These are phyloP conservation scores for Brenthis ino DNA, from an alignment of 2,888 invertebrate genomes.

Conservation along the genomic window DNA sequence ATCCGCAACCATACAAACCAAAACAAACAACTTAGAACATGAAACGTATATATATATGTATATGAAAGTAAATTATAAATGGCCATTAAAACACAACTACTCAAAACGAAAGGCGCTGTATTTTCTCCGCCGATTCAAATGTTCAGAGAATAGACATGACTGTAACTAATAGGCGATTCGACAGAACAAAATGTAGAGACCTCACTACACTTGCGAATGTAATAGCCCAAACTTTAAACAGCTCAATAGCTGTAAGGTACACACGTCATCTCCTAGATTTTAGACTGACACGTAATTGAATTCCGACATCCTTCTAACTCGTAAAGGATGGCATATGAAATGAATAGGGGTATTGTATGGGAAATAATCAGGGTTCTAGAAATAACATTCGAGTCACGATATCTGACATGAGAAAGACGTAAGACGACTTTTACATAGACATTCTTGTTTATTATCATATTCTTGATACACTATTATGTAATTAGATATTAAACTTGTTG, in stretches of 20 bases:
- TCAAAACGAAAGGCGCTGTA: conserved; percentile 1
- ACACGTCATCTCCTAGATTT: conserved; percentile 34
- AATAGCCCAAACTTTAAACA: conserved; percentile 8
- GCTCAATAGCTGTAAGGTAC: conserved; percentile 35
- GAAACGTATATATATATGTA: too few relatives aligned
- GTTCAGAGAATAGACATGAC: conserved; percentile 18
- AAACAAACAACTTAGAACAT: too few relatives aligned
- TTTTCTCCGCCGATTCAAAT: conserved; percentile 18
- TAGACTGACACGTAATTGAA: conserved; percentile 50
- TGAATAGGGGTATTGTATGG: conserved; percentile 38
- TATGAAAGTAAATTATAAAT: background rate
- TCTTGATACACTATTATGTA: background rate
- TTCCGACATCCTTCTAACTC: conserved; percentile 36
- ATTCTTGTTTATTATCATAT: background rate
- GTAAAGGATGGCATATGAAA: conserved; percentile 34
- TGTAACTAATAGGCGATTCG: conserved; percentile 8
- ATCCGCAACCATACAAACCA: too few relatives aligned
- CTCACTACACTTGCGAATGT: conserved; percentile 14
- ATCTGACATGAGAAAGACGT: conserved; percentile 14
- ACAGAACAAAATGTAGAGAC: conserved; percentile 11
- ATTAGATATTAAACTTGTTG: background rate
- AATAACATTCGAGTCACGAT: conserved; percentile 28
- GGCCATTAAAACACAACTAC: conserved; percentile 13
- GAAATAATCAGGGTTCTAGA: conserved; percentile 25
- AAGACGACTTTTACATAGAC: conserved; percentile 10